Evolutionary conservation across 1,140 invertebrate genomes (phyloP).

Genomic region (Hylaeus anthracinus): DNA sequence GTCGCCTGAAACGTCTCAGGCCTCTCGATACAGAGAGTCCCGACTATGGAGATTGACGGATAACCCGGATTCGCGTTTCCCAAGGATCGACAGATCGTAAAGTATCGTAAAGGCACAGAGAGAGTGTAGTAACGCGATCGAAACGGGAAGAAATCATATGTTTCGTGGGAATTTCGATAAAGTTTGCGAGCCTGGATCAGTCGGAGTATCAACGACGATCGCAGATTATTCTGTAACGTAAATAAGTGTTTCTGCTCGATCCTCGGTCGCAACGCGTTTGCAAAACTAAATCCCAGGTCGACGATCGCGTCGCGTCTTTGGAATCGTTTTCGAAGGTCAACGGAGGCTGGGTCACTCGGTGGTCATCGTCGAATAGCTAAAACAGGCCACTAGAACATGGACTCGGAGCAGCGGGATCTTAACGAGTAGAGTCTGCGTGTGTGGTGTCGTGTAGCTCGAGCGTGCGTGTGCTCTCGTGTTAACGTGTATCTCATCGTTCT

Average conservation of each 20-base stretch:
- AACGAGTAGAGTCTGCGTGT: slow-evolving; percentile 71
- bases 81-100: slow-evolving; percentile 1
- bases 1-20: not conserved
- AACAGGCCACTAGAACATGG: slow-evolving; percentile 49
- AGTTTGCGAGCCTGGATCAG: slow-evolving; percentile 10
- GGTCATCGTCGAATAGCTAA: slow-evolving; percentile 23
- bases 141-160: not conserved
- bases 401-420: slow-evolving; percentile 51
- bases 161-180: not conserved
- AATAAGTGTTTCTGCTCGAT: not conserved
- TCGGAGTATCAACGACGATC: slow-evolving; percentile 60
- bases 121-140: not conserved
- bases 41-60: not conserved
- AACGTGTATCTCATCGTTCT: slow-evolving; percentile 47
- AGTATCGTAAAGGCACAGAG: too few species aligned
- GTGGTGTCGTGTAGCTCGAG: slow-evolving; percentile 64
- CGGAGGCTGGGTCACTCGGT: not conserved
- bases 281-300: too few species aligned
- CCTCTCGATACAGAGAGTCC: not conserved
- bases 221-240: not conserved
- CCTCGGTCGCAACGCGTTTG: slow-evolving; percentile 4
- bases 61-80: not conserved
- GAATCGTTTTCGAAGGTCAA: not conserved
- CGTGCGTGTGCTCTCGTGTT: slow-evolving; percentile 36
- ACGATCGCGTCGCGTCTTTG: not conserved